Evolutionary conservation across 2,113 vertebrate species (phyloP).

Genomic region (Dicentrarchus labrax): DNA sequence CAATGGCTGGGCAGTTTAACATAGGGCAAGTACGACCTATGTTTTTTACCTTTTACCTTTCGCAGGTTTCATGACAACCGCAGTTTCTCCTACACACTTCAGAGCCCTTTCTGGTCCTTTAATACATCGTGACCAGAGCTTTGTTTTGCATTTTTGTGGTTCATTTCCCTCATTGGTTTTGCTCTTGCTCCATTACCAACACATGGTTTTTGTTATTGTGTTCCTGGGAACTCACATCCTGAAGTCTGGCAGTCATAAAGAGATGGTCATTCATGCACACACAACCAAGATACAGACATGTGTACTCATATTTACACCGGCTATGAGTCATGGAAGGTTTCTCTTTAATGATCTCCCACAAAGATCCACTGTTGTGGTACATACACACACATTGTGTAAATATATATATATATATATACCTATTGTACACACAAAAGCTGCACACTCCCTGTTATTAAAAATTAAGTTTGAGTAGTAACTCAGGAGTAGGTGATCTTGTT

Average conservation of each 20-base stretch:
- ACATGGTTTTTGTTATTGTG: constrained; percentile 25
- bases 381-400: background rate
- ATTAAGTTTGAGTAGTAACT: background rate
- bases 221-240: background rate
- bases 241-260: constrained; percentile 13
- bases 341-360: background rate
- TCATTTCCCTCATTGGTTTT: constrained; percentile 18
- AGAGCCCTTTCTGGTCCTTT: no score
- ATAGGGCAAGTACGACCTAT: no score
- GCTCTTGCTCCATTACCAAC: constrained; percentile 6
- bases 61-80: no score
- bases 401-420: background rate
- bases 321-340: constrained; percentile 32
- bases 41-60: no score
- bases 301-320: constrained; percentile 30
- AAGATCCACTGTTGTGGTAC: background rate
- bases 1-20: no score
- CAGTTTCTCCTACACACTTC: no score
- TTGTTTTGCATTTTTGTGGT: constrained; percentile 18
- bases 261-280: background rate
- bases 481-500: background rate
- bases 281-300: constrained; percentile 9
- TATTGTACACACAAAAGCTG: background rate
- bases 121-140: background rate
- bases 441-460: background rate